Conservation (phyloP, 2,888 invertebrate genomes). For the Watsonalla cultraria region DNA sequence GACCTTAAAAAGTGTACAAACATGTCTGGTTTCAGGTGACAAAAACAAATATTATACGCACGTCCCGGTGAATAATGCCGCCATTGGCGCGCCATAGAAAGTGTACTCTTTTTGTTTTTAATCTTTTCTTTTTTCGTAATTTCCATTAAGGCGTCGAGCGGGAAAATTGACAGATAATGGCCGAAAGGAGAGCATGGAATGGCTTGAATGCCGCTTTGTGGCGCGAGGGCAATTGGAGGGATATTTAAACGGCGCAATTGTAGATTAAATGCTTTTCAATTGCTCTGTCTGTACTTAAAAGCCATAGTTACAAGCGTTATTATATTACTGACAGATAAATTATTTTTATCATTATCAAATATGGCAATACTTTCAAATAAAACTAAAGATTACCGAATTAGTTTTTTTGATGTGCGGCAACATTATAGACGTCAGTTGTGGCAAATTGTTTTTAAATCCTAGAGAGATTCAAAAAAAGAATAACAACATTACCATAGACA, state of each 20-base stretch:
- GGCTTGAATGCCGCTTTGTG: conserved; percentile 18
- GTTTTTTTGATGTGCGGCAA: no score
- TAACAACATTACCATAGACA: no score
- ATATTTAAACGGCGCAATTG: conserved; percentile 3
- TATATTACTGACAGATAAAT: no score
- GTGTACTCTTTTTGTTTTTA: conserved; percentile 14
- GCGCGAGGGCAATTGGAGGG: conserved; percentile 6
- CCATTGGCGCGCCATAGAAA: conserved; percentile 31
- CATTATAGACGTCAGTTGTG: no score
- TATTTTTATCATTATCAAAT: no score
- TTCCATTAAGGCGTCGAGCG: conserved; percentile 32
- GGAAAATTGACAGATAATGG: conserved; percentile 50
- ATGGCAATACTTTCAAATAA: no score
- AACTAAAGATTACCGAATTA: no score
- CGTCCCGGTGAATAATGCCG: conserved; percentile 48
- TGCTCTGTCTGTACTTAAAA: not conserved
- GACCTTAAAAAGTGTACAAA: conserved; percentile 66
- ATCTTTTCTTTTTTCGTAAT: conserved; percentile 28
- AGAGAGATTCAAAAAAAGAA: no score
- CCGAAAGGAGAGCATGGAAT: conserved; percentile 33
- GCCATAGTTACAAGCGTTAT: no score
- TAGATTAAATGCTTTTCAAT: conserved; percentile 7
- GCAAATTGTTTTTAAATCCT: no score
- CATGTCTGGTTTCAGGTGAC: conserved; percentile 50
- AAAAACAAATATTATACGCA: conserved; percentile 64